These are phyloP conservation scores for Tinea trinotella DNA, from an alignment of 2,888 invertebrate genomes.

Conservation along the genomic window DNA sequence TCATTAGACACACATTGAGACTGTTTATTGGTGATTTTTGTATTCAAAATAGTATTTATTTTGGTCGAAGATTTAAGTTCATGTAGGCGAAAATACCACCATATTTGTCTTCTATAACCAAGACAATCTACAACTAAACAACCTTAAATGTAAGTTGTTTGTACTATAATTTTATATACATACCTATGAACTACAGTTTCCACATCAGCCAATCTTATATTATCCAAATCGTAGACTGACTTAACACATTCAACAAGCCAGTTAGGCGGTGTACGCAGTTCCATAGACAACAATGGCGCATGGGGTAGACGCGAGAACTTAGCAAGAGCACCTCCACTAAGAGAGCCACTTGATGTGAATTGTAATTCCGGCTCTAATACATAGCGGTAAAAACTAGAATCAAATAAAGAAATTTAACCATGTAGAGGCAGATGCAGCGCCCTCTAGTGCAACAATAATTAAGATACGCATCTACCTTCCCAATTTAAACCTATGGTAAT, in stretches of 20 bases:
- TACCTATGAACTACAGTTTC: constrained; percentile 88
- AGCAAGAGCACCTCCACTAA: constrained; percentile 83
- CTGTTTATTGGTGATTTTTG: no score
- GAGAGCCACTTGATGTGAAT: constrained; percentile 80
- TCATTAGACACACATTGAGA: no score
- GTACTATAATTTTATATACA: background rate
- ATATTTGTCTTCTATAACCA: no score
- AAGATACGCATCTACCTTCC: no score
- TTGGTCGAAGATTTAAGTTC: no score
- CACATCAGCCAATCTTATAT: constrained; percentile 94
- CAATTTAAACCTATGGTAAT: no score
- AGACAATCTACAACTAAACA: no score
- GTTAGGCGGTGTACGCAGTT: constrained; percentile 88
- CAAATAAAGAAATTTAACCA: background rate
- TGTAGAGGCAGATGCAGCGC: no score
- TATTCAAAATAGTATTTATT: no score
- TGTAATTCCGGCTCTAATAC: constrained; percentile 92
- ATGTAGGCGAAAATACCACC: no score
- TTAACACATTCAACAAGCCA: constrained; percentile 96
- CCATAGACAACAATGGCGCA: constrained; percentile 89
- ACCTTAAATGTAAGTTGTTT: no score
- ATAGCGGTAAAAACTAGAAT: constrained; percentile 92
- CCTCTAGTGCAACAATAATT: no score
- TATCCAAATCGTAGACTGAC: constrained; percentile 96
- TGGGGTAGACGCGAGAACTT: constrained; percentile 92